Conservation (phyloP, 1,140 invertebrate genomes). For the Andricus grossulariae region DNA sequence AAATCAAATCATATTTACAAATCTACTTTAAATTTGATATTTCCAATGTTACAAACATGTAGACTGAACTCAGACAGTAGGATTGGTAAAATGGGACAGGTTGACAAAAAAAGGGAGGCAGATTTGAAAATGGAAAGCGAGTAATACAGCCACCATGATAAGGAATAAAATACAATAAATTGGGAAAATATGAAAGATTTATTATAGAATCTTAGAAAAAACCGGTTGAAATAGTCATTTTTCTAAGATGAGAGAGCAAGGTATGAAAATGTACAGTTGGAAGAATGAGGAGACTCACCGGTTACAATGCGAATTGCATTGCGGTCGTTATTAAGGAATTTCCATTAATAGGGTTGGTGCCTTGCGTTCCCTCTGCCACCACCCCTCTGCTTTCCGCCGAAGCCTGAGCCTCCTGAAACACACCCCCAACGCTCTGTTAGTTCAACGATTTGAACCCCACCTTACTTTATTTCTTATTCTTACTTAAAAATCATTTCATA, state of each 20-base stretch:
- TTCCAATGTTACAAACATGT: too few relatives aligned
- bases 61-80: too few relatives aligned
- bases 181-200: neutral
- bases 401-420: slow-evolving; percentile 79
- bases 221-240: slow-evolving; percentile 3
- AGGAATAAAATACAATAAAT: slow-evolving; percentile 26
- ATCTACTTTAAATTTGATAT: too few relatives aligned
- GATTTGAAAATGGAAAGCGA: neutral
- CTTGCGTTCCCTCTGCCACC: slow-evolving; percentile 84
- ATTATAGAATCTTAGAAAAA: neutral
- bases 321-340: slow-evolving; percentile 69
- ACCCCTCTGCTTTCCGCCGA: slow-evolving; percentile 78
- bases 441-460: slow-evolving; percentile 71
- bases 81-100: slow-evolving; percentile 33
- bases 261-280: slow-evolving; percentile 42
- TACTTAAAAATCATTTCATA: slow-evolving; percentile 26
- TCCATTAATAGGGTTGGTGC: slow-evolving; percentile 85
- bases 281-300: slow-evolving; percentile 71
- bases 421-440: slow-evolving; percentile 75
- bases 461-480: slow-evolving; percentile 34
- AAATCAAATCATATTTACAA: neutral
- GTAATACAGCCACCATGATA: slow-evolving; percentile 1
- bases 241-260: slow-evolving; percentile 20
- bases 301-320: slow-evolving; percentile 73
- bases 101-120: slow-evolving; percentile 20